Evolutionary conservation across 2,888 invertebrate genomes (phyloP).

Genomic region (Himalopsyche anomala): DNA sequence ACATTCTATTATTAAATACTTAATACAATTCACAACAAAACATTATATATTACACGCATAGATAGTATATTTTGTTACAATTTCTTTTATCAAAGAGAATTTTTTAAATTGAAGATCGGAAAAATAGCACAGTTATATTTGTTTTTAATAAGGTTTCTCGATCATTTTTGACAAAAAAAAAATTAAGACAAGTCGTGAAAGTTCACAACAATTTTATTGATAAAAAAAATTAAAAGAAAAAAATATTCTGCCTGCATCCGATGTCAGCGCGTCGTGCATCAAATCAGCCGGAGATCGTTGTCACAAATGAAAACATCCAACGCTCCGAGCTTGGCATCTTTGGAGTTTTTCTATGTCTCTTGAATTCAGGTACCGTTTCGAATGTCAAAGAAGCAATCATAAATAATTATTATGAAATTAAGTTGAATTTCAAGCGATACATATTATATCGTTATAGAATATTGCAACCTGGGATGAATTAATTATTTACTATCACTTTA

Average conservation of each 20-base stretch:
- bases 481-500: no score
- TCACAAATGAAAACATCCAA: constrained; percentile 15
- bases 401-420: neutral
- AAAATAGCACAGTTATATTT: no score
- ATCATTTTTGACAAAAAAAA: no score
- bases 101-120: no score
- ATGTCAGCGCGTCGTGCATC: neutral
- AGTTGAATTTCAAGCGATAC: constrained; percentile 13
- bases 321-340: constrained; percentile 8
- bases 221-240: neutral
- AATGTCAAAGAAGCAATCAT: neutral
- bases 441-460: no score
- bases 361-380: constrained; percentile 33
- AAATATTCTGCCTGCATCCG: neutral
- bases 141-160: no score
- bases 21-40: no score
- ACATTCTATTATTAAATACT: no score
- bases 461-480: no score
- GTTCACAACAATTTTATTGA: neutral
- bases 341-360: constrained; percentile 39
- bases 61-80: no score
- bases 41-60: no score
- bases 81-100: no score
- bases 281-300: neutral
- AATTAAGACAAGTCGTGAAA: neutral